phyloP scores from a whole-genome alignment of 2,888 invertebrate species.

The Beris morrisii region DNA sequence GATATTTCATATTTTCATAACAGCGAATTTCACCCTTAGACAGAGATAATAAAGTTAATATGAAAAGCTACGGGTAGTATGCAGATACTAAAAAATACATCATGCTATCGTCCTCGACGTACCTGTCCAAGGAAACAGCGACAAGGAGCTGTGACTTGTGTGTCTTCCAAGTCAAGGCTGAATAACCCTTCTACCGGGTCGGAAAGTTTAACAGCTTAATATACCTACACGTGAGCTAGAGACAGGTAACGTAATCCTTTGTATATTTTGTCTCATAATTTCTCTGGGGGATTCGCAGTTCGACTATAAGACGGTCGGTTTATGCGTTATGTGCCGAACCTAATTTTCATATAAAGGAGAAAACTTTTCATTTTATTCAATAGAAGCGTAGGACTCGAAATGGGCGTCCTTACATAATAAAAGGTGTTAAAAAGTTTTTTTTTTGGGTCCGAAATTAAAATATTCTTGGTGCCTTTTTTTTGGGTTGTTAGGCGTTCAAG shows the following conservation, averaged over 20 bases:
- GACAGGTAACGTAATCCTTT: slow-evolving; percentile 32
- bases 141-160: no score
- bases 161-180: background rate
- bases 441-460: background rate
- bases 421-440: slow-evolving; percentile 7
- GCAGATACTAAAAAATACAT: slow-evolving; percentile 31
- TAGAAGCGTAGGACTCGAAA: slow-evolving; percentile 5
- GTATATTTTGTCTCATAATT: slow-evolving; percentile 32
- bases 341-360: slow-evolving; percentile 28
- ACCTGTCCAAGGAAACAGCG: no score
- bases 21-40: slow-evolving; percentile 16
- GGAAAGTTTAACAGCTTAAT: background rate
- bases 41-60: slow-evolving; percentile 18
- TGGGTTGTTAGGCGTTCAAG: no score
- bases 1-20: slow-evolving; percentile 18
- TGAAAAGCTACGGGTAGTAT: slow-evolving; percentile 11
- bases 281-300: slow-evolving; percentile 34
- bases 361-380: slow-evolving; percentile 31
- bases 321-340: slow-evolving; percentile 17
- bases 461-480: no score
- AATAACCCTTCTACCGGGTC: background rate
- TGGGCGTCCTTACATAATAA: slow-evolving; percentile 8
- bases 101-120: background rate
- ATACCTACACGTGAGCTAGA: slow-evolving; percentile 1
- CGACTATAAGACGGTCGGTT: slow-evolving; percentile 13